A percentile compares a stretch with the other conserved stretches of the same genome.
These are phyloP conservation scores for Calosoma granatense DNA, from an alignment of 1,140 invertebrate species.

Conservation along the genomic window DNA sequence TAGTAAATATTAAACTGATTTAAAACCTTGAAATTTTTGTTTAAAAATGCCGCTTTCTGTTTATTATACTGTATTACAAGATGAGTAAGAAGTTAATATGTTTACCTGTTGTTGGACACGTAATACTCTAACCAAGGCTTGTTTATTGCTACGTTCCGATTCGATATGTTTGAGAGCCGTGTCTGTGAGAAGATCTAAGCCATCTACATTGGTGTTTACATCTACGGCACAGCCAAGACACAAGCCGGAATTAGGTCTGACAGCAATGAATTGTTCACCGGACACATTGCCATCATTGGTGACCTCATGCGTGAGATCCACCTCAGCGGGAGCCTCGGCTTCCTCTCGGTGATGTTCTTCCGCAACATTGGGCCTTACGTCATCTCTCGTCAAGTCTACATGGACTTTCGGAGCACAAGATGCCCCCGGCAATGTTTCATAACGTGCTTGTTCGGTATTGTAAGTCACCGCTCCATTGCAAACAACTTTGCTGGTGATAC, in stretches of 20 bases:
- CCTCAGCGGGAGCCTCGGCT: not conserved
- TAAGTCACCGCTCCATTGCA: constrained; percentile 12
- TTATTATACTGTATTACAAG: too few relatives aligned
- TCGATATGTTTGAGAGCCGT: constrained; percentile 26
- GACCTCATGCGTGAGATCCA: not conserved
- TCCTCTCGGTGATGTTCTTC: not conserved
- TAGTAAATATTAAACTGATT: too few relatives aligned
- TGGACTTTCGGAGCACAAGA: constrained; percentile 10
- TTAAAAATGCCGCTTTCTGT: too few relatives aligned
- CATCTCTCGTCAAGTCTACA: not conserved
- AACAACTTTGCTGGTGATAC: constrained; percentile 4
- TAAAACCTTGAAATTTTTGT: too few relatives aligned
- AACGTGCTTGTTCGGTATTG: not conserved
- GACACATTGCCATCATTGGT: not conserved
- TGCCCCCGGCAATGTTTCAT: constrained; percentile 10
- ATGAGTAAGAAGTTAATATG: too few relatives aligned
- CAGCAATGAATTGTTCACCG: constrained; percentile 10
- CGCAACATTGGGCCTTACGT: not conserved
- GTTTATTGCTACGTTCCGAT: constrained; percentile 20
- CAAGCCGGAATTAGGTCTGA: constrained; percentile 11
- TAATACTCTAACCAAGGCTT: constrained; percentile 22
- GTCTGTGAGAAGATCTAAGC: constrained; percentile 23
- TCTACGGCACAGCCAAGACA: constrained; percentile 27
- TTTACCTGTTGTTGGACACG: constrained; percentile 26
- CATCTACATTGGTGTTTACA: constrained; percentile 24